A percentile compares a stretch with the other conserved stretches of the same genome.
Conservation (phyloP, 2,113 vertebrate species). For the Circaetus cinerascens region DNA sequence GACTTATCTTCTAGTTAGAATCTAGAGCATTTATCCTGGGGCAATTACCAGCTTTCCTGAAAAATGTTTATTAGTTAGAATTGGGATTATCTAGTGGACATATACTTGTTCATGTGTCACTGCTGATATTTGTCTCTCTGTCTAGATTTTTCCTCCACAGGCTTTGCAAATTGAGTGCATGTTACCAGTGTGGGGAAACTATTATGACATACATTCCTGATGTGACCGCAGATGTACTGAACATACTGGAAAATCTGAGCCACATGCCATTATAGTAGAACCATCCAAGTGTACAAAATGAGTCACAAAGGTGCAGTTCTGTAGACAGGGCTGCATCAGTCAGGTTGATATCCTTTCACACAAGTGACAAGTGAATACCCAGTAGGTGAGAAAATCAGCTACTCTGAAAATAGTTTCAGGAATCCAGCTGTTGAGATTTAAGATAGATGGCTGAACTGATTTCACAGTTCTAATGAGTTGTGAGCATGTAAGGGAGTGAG, state of each 20-base stretch:
- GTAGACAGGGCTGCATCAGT: not conserved
- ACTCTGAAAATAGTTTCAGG: not conserved
- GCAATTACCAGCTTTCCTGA: not conserved
- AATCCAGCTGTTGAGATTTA: constrained; percentile 24
- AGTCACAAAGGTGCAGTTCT: not conserved
- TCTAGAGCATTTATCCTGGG: not conserved
- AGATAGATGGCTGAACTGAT: constrained; percentile 20
- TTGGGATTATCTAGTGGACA: not conserved
- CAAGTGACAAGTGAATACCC: not conserved
- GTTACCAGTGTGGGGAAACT: not conserved
- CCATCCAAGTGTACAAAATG: not conserved
- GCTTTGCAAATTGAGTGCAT: not conserved
- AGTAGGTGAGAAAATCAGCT: not conserved
- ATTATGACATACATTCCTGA: not conserved
- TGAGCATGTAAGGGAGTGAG: not conserved
- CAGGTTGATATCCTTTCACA: not conserved
- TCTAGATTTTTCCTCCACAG: not conserved
- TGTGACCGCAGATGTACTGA: not conserved
- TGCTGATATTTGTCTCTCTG: not conserved
- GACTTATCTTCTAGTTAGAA: not conserved
- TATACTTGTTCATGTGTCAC: not conserved
- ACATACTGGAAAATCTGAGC: not conserved
- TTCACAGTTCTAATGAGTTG: constrained; percentile 14
- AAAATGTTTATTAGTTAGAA: not conserved
- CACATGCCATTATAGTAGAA: not conserved